Evolutionary conservation across 2,113 vertebrate species (phyloP).

Genomic region (Albula glossodonta): DNA sequence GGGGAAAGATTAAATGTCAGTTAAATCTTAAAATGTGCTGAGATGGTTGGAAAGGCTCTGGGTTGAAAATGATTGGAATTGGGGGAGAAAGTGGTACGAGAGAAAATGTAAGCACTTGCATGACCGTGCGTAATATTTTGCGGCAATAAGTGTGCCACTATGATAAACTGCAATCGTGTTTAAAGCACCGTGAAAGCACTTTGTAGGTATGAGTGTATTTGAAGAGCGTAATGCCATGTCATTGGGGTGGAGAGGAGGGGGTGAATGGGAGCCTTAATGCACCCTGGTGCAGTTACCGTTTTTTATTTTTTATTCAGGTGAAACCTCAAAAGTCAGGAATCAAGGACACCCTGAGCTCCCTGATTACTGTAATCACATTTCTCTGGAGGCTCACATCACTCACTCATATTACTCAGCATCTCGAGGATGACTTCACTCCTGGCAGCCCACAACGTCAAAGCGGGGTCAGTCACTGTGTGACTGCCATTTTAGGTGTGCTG

Average conservation of each 20-base stretch:
- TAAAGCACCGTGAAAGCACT: not conserved
- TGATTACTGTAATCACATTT: conserved; percentile 16
- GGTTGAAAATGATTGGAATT: not conserved
- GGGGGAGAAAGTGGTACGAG: not conserved
- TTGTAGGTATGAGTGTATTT: not conserved
- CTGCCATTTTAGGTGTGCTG: conserved; percentile 14
- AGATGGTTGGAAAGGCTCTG: conserved; percentile 14
- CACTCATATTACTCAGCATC: not conserved
- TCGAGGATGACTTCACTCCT: not conserved
- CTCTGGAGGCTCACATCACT: not conserved
- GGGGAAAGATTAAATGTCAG: conserved; percentile 35
- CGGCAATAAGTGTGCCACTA: not conserved
- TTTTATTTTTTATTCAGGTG: conserved; percentile 20
- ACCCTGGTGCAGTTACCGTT: not conserved
- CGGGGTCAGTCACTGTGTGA: not conserved
- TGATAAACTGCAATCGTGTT: not conserved
- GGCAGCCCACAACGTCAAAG: conserved; percentile 1
- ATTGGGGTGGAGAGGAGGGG: not conserved
- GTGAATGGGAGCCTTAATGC: not conserved
- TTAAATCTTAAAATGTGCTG: conserved; percentile 39
- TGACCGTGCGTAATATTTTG: not conserved
- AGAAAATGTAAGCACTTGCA: not conserved
- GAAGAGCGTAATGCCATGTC: not conserved
- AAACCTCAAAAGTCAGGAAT: conserved; percentile 5
- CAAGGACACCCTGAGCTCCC: not conserved